A percentile compares a stretch with the other conserved stretches of the same genome.
Evolutionary conservation across 2,888 invertebrate species (phyloP).

Genomic region (Merodon equestris): DNA sequence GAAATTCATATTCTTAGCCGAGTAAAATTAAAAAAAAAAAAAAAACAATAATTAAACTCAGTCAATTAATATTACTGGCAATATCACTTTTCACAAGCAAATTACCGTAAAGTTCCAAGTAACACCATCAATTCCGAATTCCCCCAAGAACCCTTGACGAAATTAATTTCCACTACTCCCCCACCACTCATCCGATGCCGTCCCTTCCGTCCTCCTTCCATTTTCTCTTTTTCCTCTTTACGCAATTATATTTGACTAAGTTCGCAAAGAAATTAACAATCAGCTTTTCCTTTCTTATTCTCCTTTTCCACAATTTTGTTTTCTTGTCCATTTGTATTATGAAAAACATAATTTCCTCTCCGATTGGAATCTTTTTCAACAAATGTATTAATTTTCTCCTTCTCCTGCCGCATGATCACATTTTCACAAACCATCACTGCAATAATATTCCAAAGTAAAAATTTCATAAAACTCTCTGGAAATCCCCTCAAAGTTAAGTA

Average conservation of each 20-base stretch:
- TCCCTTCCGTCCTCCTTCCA: too few species aligned
- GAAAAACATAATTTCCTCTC: slow-evolving; percentile 76
- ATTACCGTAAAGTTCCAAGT: slow-evolving; percentile 3
- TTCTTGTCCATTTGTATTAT: slow-evolving; percentile 5
- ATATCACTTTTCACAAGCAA: slow-evolving; percentile 17
- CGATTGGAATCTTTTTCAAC: slow-evolving; percentile 66
- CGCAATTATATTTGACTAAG: too few species aligned
- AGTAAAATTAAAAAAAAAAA: not conserved
- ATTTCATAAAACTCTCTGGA: slow-evolving; percentile 46
- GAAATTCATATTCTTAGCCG: too few species aligned
- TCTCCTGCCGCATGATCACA: slow-evolving; percentile 59
- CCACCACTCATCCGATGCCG: too few species aligned
- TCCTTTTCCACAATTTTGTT: too few species aligned
- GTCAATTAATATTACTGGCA: not conserved
- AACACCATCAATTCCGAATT: not conserved
- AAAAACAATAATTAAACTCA: not conserved
- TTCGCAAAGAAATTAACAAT: too few species aligned
- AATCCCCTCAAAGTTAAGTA: slow-evolving; percentile 25
- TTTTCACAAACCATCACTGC: slow-evolving; percentile 57
- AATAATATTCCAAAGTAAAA: slow-evolving; percentile 61
- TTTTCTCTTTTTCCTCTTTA: too few species aligned
- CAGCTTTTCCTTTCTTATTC: too few species aligned
- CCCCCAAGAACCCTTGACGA: slow-evolving; percentile 1
- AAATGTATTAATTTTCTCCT: slow-evolving; percentile 67
- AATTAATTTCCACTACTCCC: not conserved